phyloP scores from a whole-genome alignment of 1,140 invertebrate species.

The Zaprionus camerounensis region DNA sequence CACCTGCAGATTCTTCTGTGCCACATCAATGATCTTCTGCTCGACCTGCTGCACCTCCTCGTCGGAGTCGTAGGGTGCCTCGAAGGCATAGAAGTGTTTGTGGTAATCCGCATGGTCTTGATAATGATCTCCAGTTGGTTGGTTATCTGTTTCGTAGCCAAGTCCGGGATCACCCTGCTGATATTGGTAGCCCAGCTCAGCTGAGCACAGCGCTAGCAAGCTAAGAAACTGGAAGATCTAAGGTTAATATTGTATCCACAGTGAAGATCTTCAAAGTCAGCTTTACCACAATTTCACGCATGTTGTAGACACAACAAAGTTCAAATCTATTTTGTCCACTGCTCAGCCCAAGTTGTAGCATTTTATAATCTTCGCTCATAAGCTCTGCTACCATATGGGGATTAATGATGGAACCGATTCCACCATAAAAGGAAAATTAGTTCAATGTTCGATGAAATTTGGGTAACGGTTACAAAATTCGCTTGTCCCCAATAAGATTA shows the following conservation, averaged over 20 bases:
- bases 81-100: constrained; percentile 77
- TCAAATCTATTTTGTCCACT: constrained; percentile 44
- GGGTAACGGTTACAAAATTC: constrained; percentile 39
- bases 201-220: constrained; percentile 45
- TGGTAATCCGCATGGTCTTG: constrained; percentile 57
- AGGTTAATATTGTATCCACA: neutral
- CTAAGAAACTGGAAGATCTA: constrained; percentile 46
- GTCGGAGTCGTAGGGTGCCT: constrained; percentile 61
- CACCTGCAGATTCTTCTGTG: constrained; percentile 75
- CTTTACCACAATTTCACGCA: constrained; percentile 64
- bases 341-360: constrained; percentile 7
- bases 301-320: constrained; percentile 55
- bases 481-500: constrained; percentile 30
- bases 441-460: constrained; percentile 51
- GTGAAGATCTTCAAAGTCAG: neutral
- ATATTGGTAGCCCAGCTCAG: constrained; percentile 65
- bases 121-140: constrained; percentile 29
- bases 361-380: constrained; percentile 63
- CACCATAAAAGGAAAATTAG: constrained; percentile 63
- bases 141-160: constrained; percentile 19
- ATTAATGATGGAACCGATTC: constrained; percentile 11
- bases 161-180: constrained; percentile 27
- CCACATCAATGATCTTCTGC: constrained; percentile 40
- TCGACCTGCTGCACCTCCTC: constrained; percentile 56
- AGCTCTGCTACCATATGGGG: constrained; percentile 38